Evolutionary conservation across 2,797 vertebrate species (phyloP), one percentile per base, ranked within the genome.

Genomic region (Gambelia wislizenii): DNA sequence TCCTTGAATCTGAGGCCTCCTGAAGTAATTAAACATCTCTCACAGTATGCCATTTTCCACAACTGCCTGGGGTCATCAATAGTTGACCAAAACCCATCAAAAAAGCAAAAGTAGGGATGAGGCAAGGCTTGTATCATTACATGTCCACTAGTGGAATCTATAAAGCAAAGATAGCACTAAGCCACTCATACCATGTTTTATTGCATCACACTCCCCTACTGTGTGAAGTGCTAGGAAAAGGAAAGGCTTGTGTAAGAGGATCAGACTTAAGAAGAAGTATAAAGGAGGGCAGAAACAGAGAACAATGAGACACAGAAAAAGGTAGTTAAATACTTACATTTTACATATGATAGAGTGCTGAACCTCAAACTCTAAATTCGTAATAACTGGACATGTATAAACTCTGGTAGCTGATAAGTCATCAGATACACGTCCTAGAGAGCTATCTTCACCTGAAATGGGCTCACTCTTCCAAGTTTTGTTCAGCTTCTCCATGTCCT

Each of bases 331-430:
- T 74, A 94, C 98, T 98, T 95, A 99, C 99, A 96, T 97, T 98
- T 99, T 99, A 96, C 99, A 99, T 47, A 97, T 98, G 93, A 99
- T 99, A 76, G 98, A 99, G 96, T 99, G 99, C 87, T 99, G 99
- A 94, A 99, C 99, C 90, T 99, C 99, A 96, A 99, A 99, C 86
- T 99, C 99, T 97, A 99, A 98, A 95, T 99, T 99, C 91, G 98
- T 98, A 8, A 98, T 98, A 85, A 99, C 98, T 0, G 99, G 99
- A 91, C 99, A 99, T 2, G 99, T 99, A 93, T 99, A 99, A 92
- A 98, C 96, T 92, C 97, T 98, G 16, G 98, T 98, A 25, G 97
- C 97, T 89, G 98, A 98, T 18, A 94, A 88, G 83, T 99, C 98
- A 1, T 99, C 98, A 3, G 96, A 96, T 2, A 97, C 95, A 44